Evolutionary conservation across 2,113 vertebrate species (phyloP), one percentile per base, ranked within the genome.

Genomic region (Lasiurus borealis): DNA sequence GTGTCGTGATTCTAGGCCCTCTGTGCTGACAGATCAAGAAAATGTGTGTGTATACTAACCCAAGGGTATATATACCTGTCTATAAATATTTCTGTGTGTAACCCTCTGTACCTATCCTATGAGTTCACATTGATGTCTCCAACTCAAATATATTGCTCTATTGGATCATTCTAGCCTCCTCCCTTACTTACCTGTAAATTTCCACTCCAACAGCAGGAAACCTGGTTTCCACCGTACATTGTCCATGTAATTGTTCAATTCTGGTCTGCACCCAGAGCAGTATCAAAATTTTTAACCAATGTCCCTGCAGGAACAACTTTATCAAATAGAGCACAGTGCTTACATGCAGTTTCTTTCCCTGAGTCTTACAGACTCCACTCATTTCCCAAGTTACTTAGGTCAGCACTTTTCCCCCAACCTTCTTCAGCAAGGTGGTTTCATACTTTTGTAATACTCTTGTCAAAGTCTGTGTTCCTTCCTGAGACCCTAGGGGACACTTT

Each of bases 401-500:
- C 75, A 93, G 71, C 80, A 48, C 54, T 69, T 83, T 76, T 16
- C 57, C 48, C 36, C 44, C 64, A 21, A 5, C 40, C 64, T 15
- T 83, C 66, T 72, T 89, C 83, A 80, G 25, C 31, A n/a, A 80
- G 15, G 10, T 64, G 19, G 8, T 64, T 90, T 75, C 29, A 29
- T 69, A 64, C 46, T 25, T 80, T 76, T 76, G n/a, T 71, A 71
- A 71, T 54, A 71, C 29, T 90, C 91, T 69, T 57, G 6, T 91
- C 84, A 81, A 73, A 7, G 57, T 75, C 62, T 96, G 36, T 34
- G 21, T 95, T 88, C 52, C 84, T 87, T 80, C 68, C 87, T 80
- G 59, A 84, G 66, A 84, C 76, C 91, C 57, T 91, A 95, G n/a
- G 54, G 64, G 80, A 96, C 19, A 69, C 14, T 84, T 91, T 84